A percentile compares a stretch with the other conserved stretches of the same genome.
Conservation (phyloP, 2,797 vertebrate genomes). For the Selene dorsalis region DNA sequence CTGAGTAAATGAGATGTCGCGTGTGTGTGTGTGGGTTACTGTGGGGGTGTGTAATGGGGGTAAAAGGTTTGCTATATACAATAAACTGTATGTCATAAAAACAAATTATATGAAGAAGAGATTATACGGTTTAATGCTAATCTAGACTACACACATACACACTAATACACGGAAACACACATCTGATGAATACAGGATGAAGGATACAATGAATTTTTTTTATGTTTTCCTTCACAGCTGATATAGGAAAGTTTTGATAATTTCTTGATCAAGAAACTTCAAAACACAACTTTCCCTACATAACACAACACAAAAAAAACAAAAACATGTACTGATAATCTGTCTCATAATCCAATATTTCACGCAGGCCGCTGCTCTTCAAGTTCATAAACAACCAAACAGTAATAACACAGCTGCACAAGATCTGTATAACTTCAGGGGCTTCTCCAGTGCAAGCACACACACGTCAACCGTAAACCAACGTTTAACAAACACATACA, state of each 20-base stretch:
- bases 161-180: background rate
- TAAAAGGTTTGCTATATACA: conserved; percentile 32
- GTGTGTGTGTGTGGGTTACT: background rate
- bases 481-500: conserved; percentile 44
- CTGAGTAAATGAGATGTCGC: background rate
- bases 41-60: conserved; percentile 20
- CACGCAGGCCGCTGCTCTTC: background rate
- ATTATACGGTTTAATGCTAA: conserved; percentile 39
- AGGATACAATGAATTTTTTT: background rate
- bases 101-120: conserved; percentile 27
- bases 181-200: background rate
- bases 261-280: background rate
- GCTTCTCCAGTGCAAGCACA: background rate
- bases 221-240: background rate
- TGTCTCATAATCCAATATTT: background rate
- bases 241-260: conserved; percentile 2
- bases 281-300: background rate
- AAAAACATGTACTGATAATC: background rate
- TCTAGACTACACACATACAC: conserved; percentile 9
- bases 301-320: background rate
- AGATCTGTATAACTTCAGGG: background rate
- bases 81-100: conserved; percentile 27
- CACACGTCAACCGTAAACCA: conserved; percentile 24
- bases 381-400: background rate
- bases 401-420: background rate